Evolutionary conservation across 2,888 invertebrate genomes (phyloP).

Genomic region (Nematopogon swammerdamellus): DNA sequence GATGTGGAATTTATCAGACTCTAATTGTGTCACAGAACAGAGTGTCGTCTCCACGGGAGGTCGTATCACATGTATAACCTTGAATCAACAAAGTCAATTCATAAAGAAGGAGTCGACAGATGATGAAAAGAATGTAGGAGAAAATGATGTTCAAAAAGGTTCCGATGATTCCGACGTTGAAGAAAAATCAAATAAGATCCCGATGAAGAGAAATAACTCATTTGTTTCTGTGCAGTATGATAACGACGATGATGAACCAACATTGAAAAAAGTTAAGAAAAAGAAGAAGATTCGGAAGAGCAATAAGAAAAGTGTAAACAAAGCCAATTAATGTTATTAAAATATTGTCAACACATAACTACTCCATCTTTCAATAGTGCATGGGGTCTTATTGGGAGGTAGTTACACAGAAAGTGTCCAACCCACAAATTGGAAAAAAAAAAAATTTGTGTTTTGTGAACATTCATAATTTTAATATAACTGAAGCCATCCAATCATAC

Average conservation of each 20-base stretch:
- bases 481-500: no score
- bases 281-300: no score
- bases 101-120: conserved; percentile 18
- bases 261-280: conserved; percentile 32
- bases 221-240: conserved; percentile 41
- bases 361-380: no score
- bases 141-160: conserved; percentile 14
- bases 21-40: conserved; percentile 42
- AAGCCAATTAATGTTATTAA: no score
- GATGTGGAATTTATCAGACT: conserved; percentile 57
- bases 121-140: conserved; percentile 3
- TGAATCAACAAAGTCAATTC: conserved; percentile 47
- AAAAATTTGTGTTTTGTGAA: no score
- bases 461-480: no score
- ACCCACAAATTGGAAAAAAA: no score
- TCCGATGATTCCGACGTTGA: conserved; percentile 17
- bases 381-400: no score
- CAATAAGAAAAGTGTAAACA: conserved; percentile 14
- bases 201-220: conserved; percentile 33
- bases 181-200: conserved; percentile 2
- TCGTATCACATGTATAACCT: conserved; percentile 69
- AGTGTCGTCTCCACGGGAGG: conserved; percentile 63
- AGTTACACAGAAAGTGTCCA: no score
- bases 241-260: conserved; percentile 22
- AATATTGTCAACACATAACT: no score